Evolutionary conservation across 2,113 vertebrate genomes (phyloP).

Genomic region (Dunckerocampus dactyliophorus): DNA sequence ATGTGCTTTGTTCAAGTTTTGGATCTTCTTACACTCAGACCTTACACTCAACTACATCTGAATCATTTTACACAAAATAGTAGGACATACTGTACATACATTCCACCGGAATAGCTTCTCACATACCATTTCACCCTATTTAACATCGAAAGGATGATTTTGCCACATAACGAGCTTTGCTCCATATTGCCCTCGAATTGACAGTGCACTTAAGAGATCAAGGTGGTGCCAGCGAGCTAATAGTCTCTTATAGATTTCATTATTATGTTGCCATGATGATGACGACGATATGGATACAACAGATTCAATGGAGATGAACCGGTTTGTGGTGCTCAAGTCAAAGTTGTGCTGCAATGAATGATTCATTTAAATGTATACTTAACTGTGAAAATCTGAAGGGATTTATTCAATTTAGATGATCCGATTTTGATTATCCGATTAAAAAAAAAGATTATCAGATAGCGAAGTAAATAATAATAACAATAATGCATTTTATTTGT

Average conservation of each 20-base stretch:
- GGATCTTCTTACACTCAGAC: no score
- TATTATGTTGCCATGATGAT: not conserved
- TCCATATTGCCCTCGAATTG: not conserved
- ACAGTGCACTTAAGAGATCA: conserved; percentile 6
- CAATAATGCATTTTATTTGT: no score
- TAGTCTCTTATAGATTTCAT: conserved; percentile 3
- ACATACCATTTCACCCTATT: conserved; percentile 17
- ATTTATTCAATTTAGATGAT: conserved; percentile 10
- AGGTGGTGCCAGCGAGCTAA: conserved; percentile 8
- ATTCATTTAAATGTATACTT: not conserved
- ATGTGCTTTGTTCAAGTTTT: not conserved
- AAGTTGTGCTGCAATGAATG: not conserved
- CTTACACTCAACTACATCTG: no score
- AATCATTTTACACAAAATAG: no score
- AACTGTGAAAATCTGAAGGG: not conserved
- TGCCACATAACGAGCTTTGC: conserved; percentile 11
- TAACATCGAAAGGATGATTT: conserved; percentile 27
- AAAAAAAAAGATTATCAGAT: conserved; percentile 11
- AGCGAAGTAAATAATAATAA: conserved; percentile 3
- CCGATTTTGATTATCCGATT: no score
- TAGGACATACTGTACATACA: not conserved
- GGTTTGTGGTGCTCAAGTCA: not conserved
- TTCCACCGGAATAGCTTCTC: not conserved
- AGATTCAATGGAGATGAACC: not conserved
- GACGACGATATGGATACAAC: not conserved